Conservation (phyloP, 2,113 vertebrate genomes). For the Hiodon tergisus region DNA sequence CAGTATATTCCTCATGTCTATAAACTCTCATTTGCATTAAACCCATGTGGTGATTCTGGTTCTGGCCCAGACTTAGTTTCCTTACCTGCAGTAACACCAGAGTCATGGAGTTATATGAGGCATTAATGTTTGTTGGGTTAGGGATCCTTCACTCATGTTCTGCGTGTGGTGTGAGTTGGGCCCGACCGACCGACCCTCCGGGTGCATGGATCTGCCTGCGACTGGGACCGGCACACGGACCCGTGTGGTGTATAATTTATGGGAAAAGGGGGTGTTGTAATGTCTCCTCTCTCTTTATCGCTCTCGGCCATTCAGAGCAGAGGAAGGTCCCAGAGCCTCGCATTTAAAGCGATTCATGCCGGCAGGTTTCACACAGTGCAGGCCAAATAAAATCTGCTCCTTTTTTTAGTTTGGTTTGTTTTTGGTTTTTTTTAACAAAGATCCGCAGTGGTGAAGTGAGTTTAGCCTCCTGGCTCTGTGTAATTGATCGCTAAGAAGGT, state of each 20-base stretch:
- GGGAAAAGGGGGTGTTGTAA: conserved; percentile 1
- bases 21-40: no score
- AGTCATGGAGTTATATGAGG: no score
- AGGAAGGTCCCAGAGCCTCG: conserved; percentile 14
- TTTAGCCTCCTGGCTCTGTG: conserved; percentile 15
- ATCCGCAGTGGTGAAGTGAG: not conserved
- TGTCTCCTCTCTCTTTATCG: conserved; percentile 1
- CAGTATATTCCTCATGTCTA: no score
- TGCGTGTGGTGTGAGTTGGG: no score
- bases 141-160: no score
- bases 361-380: conserved; percentile 5
- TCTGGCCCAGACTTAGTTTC: no score
- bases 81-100: no score
- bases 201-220: conserved; percentile 8
- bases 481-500: conserved; percentile 24
- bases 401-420: not conserved
- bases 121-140: no score
- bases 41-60: no score
- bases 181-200: not conserved
- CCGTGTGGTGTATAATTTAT: conserved; percentile 20
- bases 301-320: conserved; percentile 7
- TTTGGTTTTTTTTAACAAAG: not conserved
- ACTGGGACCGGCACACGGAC: not conserved
- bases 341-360: conserved; percentile 25
- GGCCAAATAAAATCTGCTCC: conserved; percentile 12